phyloP scores from a whole-genome alignment of 2,797 vertebrate genomes.

The Cossypha heuglini region DNA sequence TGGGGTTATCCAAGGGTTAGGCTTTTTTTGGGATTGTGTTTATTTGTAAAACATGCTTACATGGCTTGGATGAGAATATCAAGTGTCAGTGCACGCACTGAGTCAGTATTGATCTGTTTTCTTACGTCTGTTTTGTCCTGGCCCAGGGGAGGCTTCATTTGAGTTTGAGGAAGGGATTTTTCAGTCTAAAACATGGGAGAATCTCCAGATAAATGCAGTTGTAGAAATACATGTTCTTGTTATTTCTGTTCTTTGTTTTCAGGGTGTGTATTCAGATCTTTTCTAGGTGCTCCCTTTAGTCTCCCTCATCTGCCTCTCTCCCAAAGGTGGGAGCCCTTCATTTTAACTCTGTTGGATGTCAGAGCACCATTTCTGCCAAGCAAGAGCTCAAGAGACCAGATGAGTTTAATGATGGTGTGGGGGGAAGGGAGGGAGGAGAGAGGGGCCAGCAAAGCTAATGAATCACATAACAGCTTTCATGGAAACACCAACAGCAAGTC shows the following conservation, averaged over 20 bases:
- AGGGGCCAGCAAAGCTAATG: slow-evolving; percentile 50
- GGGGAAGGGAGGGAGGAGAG: slow-evolving; percentile 43
- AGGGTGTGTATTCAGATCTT: not conserved
- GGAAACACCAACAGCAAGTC: slow-evolving; percentile 53
- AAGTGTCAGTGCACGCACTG: not conserved
- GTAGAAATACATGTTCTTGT: not conserved
- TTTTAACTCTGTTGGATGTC: slow-evolving; percentile 9
- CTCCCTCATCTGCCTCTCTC: not conserved
- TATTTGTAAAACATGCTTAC: slow-evolving; percentile 54
- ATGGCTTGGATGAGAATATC: slow-evolving; percentile 22
- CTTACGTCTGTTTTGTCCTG: not conserved
- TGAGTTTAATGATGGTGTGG: slow-evolving; percentile 54
- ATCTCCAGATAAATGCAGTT: not conserved
- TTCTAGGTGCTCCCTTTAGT: not conserved
- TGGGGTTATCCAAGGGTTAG: slow-evolving; percentile 61
- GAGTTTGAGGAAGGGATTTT: not conserved
- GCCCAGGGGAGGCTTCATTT: not conserved
- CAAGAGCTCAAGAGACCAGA: slow-evolving; percentile 37
- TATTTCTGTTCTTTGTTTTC: not conserved
- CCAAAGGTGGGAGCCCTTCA: not conserved
- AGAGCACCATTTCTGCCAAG: slow-evolving; percentile 48
- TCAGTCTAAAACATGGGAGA: not conserved
- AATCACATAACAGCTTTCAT: slow-evolving; percentile 52
- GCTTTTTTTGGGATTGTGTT: slow-evolving; percentile 32
- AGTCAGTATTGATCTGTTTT: slow-evolving; percentile 23